Evolutionary conservation across 2,888 invertebrate species (phyloP), one percentile per base, ranked within the genome.

Genomic region (Oligia latruncula): DNA sequence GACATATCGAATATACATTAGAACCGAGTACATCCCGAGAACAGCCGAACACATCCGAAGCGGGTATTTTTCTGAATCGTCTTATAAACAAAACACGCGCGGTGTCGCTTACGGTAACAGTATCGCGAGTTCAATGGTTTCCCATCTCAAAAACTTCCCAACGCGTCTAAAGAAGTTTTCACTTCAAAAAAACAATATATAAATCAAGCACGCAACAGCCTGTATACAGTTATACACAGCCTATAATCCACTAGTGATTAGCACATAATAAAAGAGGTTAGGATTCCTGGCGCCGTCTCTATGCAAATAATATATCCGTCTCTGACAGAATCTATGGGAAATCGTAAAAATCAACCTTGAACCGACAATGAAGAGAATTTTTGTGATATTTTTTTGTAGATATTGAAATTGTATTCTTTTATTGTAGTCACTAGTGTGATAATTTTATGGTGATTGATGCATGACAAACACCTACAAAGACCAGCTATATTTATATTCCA

Each of bases 291-390:
- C 89, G 80, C 80, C 90, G 35, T 60, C 68, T 52, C 71, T 81
- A 90, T 88, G 90, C 90, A 89, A 89, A 89, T 90, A 89, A 88
- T 87, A 87, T 81, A 77, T 80, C 58, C 82, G 78, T 83, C 77
- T 84, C 35, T 15, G 52, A 67, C 71, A 13, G 8, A 76, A 72
- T 81, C 85, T 82, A 87, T 81, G 70, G 79, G 72, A 74, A 74
- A 73, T 75, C 81, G 74, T 90, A 90, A 88, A 90, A 81, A 29
- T 60, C 73, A 77, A 80, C 90, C 87, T 90, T 88, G 80, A 55
- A 78, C 70, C 23, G 17, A 67, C 64, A 77, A 74, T 77, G 77
- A 60, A 20, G 40, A 49, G 13, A 5, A 62, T 17, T n/a, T n/a
- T n/a, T 15, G 17, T 4, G 35, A 58, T 74, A 67, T 62, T 40